A percentile compares a stretch with the other conserved stretches of the same genome.
phyloP scores from a whole-genome alignment of 2,888 invertebrate genomes.

The Nomada goodeniana region DNA sequence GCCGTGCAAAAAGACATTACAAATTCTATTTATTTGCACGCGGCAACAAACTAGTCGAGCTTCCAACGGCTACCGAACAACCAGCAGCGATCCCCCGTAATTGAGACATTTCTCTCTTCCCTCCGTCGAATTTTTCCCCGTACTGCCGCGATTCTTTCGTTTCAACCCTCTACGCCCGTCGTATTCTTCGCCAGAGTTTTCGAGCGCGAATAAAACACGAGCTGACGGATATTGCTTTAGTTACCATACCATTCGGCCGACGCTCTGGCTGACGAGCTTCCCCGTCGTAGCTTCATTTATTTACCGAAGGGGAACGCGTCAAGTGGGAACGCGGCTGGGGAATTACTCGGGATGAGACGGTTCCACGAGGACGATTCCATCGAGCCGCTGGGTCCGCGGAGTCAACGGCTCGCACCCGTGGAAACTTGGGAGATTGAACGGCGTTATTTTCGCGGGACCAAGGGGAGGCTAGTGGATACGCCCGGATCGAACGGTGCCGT shows the following conservation, averaged over 20 bases:
- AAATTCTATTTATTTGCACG: neutral
- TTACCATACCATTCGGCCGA: constrained; percentile 74
- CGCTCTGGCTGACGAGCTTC: constrained; percentile 35
- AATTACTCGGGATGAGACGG: constrained; percentile 19
- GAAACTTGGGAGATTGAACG: constrained; percentile 38
- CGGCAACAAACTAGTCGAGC: neutral
- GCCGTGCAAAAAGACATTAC: neutral
- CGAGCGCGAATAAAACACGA: constrained; percentile 51
- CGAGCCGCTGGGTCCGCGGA: neutral
- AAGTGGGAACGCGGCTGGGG: constrained; percentile 1
- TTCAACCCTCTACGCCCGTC: neutral
- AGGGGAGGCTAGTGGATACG: neutral
- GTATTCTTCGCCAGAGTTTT: neutral
- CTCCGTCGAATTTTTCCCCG: neutral
- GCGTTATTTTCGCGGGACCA: constrained; percentile 28
- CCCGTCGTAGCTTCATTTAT: constrained; percentile 39
- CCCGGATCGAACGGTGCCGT: constrained; percentile 21
- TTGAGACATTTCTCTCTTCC: neutral
- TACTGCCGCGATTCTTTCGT: neutral
- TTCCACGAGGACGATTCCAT: neutral
- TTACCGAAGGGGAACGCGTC: constrained; percentile 13
- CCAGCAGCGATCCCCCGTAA: constrained; percentile 3
- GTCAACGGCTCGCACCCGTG: constrained; percentile 12
- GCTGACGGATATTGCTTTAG: constrained; percentile 77
- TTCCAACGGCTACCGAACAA: neutral